These are phyloP conservation scores for Ametastegia equiseti DNA, from an alignment of 2,888 invertebrate species.

Conservation along the genomic window DNA sequence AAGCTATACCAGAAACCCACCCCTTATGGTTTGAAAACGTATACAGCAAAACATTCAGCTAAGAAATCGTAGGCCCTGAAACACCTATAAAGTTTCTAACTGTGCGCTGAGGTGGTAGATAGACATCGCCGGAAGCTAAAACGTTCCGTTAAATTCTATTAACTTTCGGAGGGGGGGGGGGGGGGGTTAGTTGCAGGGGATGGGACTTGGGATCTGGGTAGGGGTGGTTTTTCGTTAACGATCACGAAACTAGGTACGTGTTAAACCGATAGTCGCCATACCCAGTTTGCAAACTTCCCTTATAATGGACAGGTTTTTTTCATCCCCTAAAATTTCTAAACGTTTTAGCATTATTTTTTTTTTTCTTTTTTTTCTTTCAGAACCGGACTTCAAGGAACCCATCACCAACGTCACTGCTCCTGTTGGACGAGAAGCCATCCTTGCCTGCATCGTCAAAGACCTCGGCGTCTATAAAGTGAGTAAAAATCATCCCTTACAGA, in stretches of 20 bases:
- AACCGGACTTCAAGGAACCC: conserved; percentile 89
- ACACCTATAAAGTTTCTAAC: not conserved
- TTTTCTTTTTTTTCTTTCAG: conserved; percentile 78
- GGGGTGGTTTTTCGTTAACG: conserved; percentile 5
- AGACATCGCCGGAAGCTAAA: conserved; percentile 10
- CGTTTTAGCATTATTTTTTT: not conserved
- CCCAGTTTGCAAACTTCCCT: not conserved
- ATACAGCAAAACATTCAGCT: not conserved
- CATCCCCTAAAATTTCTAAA: not conserved
- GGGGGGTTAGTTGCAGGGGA: not conserved
- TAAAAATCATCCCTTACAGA: too few relatives aligned
- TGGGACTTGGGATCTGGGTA: too few relatives aligned
- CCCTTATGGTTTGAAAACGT: conserved; percentile 7
- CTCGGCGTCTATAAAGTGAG: conserved; percentile 89
- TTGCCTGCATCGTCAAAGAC: conserved; percentile 90
- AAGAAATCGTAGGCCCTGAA: not conserved
- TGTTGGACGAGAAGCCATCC: conserved; percentile 89
- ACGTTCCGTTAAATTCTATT: conserved; percentile 32
- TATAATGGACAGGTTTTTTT: too few relatives aligned
- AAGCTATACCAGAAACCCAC: not conserved
- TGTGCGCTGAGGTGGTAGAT: not conserved
- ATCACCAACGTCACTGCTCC: conserved; percentile 91
- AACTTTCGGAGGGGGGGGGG: not conserved
- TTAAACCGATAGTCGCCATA: not conserved
- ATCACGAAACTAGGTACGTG: conserved; percentile 9